A percentile compares a stretch with the other conserved stretches of the same genome.
Conservation (phyloP, 2,113 vertebrate genomes). For the Rhegmatorhina hoffmannsi region DNA sequence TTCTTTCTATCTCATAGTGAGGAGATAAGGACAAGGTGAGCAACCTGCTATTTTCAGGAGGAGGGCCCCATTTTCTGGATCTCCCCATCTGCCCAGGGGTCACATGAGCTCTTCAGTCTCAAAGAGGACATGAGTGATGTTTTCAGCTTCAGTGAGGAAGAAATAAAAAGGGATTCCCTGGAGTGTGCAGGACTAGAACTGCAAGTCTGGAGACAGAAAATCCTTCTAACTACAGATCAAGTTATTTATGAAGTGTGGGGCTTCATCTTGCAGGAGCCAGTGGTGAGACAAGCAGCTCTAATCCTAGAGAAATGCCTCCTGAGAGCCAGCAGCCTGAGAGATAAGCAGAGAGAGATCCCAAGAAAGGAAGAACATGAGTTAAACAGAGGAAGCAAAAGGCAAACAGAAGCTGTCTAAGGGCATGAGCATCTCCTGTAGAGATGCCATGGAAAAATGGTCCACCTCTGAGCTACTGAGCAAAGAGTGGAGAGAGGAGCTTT, state of each 20-base stretch:
- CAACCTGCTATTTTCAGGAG: neutral
- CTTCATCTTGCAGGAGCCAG: slow-evolving; percentile 19
- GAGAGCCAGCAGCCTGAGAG: slow-evolving; percentile 12
- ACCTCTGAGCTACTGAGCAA: neutral
- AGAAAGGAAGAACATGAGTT: neutral
- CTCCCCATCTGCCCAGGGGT: neutral
- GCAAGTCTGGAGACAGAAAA: slow-evolving; percentile 1
- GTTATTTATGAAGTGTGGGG: slow-evolving; percentile 38
- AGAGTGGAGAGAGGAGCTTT: neutral
- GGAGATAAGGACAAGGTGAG: slow-evolving; percentile 22
- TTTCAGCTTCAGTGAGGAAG: neutral
- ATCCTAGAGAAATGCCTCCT: neutral
- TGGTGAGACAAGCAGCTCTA: neutral
- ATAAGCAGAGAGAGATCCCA: slow-evolving; percentile 1
- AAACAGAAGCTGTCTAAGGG: slow-evolving; percentile 22
- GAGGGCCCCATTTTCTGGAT: neutral
- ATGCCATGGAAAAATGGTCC: neutral
- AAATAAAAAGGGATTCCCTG: neutral
- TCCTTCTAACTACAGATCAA: slow-evolving; percentile 1
- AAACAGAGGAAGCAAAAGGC: neutral
- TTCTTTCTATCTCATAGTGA: neutral
- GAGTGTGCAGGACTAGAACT: neutral
- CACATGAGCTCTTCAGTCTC: neutral
- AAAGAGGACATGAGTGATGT: neutral
- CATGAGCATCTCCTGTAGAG: neutral